These are phyloP conservation scores for Anser brachyrhynchus DNA, from an alignment of 2,113 vertebrate species.

Conservation along the genomic window DNA sequence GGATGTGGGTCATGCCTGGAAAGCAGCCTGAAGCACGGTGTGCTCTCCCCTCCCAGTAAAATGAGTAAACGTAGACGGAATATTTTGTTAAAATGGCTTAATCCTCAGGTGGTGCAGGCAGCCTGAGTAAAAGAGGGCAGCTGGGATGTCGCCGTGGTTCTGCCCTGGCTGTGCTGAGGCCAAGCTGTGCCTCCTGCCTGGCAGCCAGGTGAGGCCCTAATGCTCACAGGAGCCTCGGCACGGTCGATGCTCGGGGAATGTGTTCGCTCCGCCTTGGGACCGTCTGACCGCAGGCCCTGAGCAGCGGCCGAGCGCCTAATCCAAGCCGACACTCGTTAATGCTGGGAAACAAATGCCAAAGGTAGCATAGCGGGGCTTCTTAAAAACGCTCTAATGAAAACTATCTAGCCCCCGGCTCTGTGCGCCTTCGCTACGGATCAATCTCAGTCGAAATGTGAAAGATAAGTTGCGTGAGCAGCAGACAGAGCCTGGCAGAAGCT, in stretches of 20 bases:
- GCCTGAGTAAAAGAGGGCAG: neutral
- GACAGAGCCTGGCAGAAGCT: neutral
- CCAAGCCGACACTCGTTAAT: neutral
- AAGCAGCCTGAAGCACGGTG: neutral
- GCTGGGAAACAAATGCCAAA: constrained; percentile 21
- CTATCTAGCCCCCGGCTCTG: neutral
- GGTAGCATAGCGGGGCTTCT: neutral
- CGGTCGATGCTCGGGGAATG: neutral
- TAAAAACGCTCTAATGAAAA: neutral
- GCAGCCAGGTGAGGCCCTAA: neutral
- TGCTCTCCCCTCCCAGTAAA: neutral
- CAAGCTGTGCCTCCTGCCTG: neutral
- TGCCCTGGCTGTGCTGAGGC: neutral
- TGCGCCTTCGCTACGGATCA: neutral
- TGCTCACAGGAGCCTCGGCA: neutral
- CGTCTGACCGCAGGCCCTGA: neutral
- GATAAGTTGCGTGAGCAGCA: constrained; percentile 6
- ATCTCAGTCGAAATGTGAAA: neutral
- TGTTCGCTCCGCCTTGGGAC: constrained; percentile 1
- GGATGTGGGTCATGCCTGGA: neutral
- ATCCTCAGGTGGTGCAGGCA: neutral
- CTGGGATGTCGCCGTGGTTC: neutral
- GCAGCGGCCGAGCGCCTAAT: neutral
- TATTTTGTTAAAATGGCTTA: neutral
- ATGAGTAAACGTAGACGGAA: neutral